A percentile compares a stretch with the other conserved stretches of the same genome.
phyloP scores from a whole-genome alignment of 2,113 vertebrate genomes.

The Ptilonorhynchus violaceus region DNA sequence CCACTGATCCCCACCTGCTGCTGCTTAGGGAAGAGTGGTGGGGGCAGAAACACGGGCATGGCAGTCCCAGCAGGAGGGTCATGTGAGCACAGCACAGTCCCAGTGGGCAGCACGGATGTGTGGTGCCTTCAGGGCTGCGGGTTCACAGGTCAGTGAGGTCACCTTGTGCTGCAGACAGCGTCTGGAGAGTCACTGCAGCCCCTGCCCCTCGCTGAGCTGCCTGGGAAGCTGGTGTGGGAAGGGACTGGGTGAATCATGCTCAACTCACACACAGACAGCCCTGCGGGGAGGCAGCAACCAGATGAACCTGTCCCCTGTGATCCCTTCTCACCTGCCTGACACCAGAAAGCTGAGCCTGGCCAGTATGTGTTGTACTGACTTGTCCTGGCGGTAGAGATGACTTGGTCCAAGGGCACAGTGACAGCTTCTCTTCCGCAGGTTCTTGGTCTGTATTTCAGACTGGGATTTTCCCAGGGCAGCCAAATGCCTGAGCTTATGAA shows the following conservation, averaged over 20 bases:
- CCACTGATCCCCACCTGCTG: rapidly evolving
- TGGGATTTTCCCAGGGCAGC: background rate
- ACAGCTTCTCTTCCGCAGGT: background rate
- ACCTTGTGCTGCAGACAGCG: rapidly evolving
- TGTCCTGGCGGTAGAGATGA: background rate
- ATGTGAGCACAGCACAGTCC: background rate
- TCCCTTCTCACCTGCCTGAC: background rate
- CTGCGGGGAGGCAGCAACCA: background rate
- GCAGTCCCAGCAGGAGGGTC: rapidly evolving
- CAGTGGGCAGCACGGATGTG: rapidly evolving
- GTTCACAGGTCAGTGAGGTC: background rate
- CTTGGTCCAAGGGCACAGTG: background rate
- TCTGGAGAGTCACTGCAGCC: background rate
- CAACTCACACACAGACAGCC: background rate
- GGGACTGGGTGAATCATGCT: background rate
- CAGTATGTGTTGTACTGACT: background rate
- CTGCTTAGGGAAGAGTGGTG: background rate
- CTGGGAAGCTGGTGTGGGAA: background rate
- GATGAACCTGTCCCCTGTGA: background rate
- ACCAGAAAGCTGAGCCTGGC: background rate
- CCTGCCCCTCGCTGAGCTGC: rapidly evolving
- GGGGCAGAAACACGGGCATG: background rate
- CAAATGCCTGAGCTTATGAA: background rate
- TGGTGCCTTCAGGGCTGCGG: rapidly evolving
- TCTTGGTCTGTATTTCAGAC: background rate